Base-by-base conservation (phyloP, 37 sponge, comb jelly and placozoan genomes). In the Axinella damicornis region DNA sequence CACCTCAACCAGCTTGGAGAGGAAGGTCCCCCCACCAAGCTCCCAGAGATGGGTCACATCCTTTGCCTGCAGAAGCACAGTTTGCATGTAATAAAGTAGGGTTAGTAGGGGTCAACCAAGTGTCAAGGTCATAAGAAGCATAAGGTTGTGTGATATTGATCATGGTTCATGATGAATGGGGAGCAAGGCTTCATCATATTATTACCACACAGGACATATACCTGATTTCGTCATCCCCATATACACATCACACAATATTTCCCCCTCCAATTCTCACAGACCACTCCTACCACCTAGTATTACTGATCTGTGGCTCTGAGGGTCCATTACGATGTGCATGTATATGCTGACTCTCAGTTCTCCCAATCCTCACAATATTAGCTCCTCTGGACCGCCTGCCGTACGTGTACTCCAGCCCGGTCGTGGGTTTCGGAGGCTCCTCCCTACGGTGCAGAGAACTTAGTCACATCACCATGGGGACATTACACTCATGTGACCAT, bases 21-120 rank as follows among this genome's bases (percentile, higher is more conserved):
- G 89, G 28, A 84, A 86, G 22, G 93, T 89, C 11, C 98, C 96
- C n/a, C 96, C 98, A 22, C 96, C 98, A 17, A 98, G 78, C 65
- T 98, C 98, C 96, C 96, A 98, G 2, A 98, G 79, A 58, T 98
- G 94, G 69, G 92, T 69, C 36, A 97, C 82, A 67, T 97, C 92
- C 65, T 97, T 97, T 28, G 66, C 87, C 94, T 94, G 33, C 19
- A 57, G n/a, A n/a, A n/a, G n/a, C n/a, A n/a, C n/a, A n/a, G n/a
- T n/a, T n/a, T n/a, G n/a, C n/a, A n/a, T 53, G 22, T 17, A 75
- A 33, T 33, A 71, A 22, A 55, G 15, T 16, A 19, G 14, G 15
- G 14, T 22, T 19, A 66, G 28, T 31, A 66, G 15, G 19, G 16
- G 19, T 66, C 16, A 28, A 66, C 15, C 16, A 24, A 66, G n/a